Conservation (phyloP, 1,140 invertebrate genomes). For the Drosophila rufa region DNA sequence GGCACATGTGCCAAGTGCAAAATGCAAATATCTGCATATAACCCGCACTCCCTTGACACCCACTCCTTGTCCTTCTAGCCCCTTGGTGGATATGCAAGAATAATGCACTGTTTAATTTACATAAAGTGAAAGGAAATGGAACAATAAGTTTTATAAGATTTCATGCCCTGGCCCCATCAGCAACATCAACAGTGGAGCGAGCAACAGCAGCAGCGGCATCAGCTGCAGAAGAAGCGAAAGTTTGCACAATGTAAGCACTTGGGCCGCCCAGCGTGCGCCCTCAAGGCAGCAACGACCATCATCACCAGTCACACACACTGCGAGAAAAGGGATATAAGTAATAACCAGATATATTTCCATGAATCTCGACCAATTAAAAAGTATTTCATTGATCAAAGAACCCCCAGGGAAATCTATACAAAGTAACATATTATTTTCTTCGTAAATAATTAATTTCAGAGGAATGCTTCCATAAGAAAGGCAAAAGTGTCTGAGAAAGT, state of each 20-base stretch:
- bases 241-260: constrained; percentile 64
- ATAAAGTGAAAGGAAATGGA: constrained; percentile 79
- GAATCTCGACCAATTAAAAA: background rate
- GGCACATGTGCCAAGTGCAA: constrained; percentile 37
- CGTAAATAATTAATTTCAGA: no score
- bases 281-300: constrained; percentile 52
- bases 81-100: constrained; percentile 41
- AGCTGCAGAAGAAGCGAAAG: constrained; percentile 71
- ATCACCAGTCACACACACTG: constrained; percentile 18
- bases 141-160: constrained; percentile 78
- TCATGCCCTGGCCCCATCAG: constrained; percentile 21
- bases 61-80: background rate
- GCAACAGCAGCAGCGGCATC: constrained; percentile 20
- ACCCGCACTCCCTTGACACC: constrained; percentile 8
- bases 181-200: constrained; percentile 14
- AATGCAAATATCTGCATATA: constrained; percentile 42
- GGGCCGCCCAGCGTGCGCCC: constrained; percentile 35
- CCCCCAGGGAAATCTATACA: background rate
- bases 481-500: no score
- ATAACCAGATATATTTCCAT: background rate
- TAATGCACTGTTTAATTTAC: constrained; percentile 75
- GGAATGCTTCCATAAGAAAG: no score
- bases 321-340: background rate
- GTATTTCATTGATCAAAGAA: no score
- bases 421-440: no score